phyloP scores from a whole-genome alignment of 1,140 invertebrate genomes.

The Archivesica marissinica region DNA sequence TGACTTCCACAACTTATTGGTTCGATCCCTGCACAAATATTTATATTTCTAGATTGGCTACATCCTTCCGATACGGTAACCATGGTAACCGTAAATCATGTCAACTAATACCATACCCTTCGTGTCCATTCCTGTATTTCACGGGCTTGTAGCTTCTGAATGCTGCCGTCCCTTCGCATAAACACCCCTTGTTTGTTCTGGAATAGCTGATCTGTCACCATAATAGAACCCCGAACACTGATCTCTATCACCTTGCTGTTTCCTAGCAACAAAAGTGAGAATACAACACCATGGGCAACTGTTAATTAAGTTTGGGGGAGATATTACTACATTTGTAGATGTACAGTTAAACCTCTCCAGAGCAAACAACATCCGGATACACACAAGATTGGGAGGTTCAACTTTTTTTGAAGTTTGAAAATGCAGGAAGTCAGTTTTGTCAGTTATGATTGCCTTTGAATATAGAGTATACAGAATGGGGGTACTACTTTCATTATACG shows the following conservation, averaged over 20 bases:
- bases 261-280: not conserved
- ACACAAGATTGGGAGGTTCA: not conserved
- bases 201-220: not conserved
- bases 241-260: constrained; percentile 20
- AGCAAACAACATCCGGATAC: too few species aligned
- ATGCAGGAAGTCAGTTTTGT: not conserved
- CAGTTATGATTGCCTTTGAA: not conserved
- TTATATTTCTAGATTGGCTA: too few species aligned
- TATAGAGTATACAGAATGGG: too few species aligned
- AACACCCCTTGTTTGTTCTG: not conserved
- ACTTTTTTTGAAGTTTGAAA: not conserved
- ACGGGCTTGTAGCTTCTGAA: not conserved
- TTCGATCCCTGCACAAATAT: too few species aligned
- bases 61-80: too few species aligned
- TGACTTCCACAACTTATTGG: too few species aligned
- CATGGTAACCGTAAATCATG: not conserved
- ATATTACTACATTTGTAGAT: not conserved
- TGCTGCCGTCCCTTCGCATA: not conserved
- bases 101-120: not conserved
- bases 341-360: too few species aligned
- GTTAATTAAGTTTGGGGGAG: not conserved
- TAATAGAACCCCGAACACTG: not conserved
- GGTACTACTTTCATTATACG: too few species aligned
- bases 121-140: constrained; percentile 20
- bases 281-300: not conserved